Evolutionary conservation across 1,140 invertebrate genomes (phyloP), one percentile per base, ranked within the genome.

Genomic region (Vanessa atalanta): DNA sequence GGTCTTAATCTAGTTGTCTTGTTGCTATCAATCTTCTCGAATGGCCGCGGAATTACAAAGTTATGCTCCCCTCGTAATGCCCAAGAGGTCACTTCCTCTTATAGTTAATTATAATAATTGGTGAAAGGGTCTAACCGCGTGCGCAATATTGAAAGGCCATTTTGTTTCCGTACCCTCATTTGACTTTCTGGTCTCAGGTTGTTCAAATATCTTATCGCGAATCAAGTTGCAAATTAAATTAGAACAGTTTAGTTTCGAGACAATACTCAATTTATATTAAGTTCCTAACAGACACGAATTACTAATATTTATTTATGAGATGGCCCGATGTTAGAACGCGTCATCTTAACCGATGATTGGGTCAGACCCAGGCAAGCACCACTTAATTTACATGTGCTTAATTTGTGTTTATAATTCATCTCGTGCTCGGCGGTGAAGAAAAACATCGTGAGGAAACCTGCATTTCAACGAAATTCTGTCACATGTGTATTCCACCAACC

Each of bases 101-200:
- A 84, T 84, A 88, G 86, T 91, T 91, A 91, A 89, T 91, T 90
- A 90, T 91, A 84, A 90, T 91, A 91, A 90, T 89, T 90, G 88
- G 83, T 75, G 79, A 86, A 86, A 88, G 86, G 88, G 85, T 81
- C 80, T 76, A 75, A 81, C 81, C 77, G 82, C 78, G 83, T 82
- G 79, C 76, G 77, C 78, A 76, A 80, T 87, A 85, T 85, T 81
- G 78, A 84, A 83, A 83, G 80, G 77, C 83, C 86, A 86, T 82
- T 88, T 86, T 86, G 85, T 81, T 75, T 78, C 73, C 80, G 77
- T 75, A 76, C 70, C 79, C 79, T 80, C 60, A 69, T 71, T 70
- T 70, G 55, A 53, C 65, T 73, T 72, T 43, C 37, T 43, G 37
- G 57, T 72, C 68, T 73, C 68, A 78, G 69, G 75, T 79, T 71